These are phyloP conservation scores for Atractosteus spatula DNA, from an alignment of 2,113 vertebrate species.

Conservation along the genomic window DNA sequence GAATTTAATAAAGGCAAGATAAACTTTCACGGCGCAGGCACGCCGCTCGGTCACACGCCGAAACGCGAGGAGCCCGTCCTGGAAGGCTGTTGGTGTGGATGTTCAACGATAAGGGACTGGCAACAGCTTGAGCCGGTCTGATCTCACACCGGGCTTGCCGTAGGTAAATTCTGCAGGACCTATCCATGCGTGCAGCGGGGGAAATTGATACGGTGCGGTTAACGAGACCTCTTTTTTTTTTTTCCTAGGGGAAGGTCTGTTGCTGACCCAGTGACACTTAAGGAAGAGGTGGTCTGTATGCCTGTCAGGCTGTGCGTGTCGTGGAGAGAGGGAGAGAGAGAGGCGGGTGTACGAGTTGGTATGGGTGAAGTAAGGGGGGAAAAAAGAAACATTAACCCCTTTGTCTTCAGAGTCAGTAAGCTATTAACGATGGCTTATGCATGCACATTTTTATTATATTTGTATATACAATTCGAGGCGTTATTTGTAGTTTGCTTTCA, in stretches of 20 bases:
- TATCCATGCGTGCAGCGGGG: constrained; percentile 19
- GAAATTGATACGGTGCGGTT: background rate
- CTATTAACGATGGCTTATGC: too few species aligned
- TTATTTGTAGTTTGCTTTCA: too few species aligned
- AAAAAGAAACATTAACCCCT: too few species aligned
- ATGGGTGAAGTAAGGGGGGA: background rate
- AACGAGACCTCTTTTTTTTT: constrained; percentile 1
- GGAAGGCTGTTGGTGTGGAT: background rate
- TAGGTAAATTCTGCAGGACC: constrained; percentile 13
- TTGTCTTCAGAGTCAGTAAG: too few species aligned
- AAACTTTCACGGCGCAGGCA: constrained; percentile 23
- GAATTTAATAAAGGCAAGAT: constrained; percentile 22
- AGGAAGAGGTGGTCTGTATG: constrained; percentile 1
- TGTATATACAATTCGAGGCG: too few species aligned
- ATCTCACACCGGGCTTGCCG: constrained; percentile 9
- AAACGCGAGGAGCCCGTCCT: constrained; percentile 1
- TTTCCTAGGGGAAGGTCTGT: background rate
- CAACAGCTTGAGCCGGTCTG: background rate
- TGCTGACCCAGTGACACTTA: constrained; percentile 15
- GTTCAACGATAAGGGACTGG: constrained; percentile 3
- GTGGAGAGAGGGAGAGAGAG: background rate
- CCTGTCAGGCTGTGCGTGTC: constrained; percentile 4
- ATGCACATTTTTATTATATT: too few species aligned
- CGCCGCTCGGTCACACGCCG: constrained; percentile 11
- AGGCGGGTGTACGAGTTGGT: background rate